Evolutionary conservation across 2,113 vertebrate species (phyloP), one percentile per base, ranked within the genome.

Genomic region (Prinia subflava): DNA sequence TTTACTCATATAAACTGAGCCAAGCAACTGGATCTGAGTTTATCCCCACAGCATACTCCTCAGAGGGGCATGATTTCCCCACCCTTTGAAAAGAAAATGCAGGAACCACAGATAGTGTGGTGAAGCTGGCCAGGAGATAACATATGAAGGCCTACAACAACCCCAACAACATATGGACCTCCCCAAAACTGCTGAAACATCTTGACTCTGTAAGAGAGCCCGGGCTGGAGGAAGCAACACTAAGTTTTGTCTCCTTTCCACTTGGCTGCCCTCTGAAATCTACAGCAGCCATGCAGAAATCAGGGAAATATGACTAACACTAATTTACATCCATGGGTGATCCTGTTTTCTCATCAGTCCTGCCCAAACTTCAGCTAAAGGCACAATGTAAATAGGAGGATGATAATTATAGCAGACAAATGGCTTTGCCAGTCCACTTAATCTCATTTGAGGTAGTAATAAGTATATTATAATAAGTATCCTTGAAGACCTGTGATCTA

Each of bases 391-490:
- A 94, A 84, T 55, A 83, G 68, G 47, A 93, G 75, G 52, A 74
- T 50, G 64, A 42, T 90, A 94, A 92, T 95, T 94, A 92, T 10
- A 94, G 80, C 83, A 93, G 64, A 35, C 47, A 93, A 90, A 87
- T 67, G 60, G 50, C 76, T 90, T 88, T 93, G 71, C 68, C 67
- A 89, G 88, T 94, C 86, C 33, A 50, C 50, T 77, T 93, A 92
- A 94, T 93, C 90, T 93, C 35, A 18, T 83, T 87, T 92, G 63
- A 89, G 37, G 44, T 92, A 47, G 62, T 93, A 93, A 88, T 90
- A 91, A 95, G n/a, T 84, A 59, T 75, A n/a, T n/a, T n/a, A 73
- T 93, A 93, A 88, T 90, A 91, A 95, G n/a, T 84, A 59, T 75
- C 50, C 60, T 81, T 71, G 73, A 81, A 93, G 77, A 68, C 89